These are phyloP conservation scores for Melanostoma scalare DNA, from an alignment of 2,888 invertebrate species.

Conservation along the genomic window DNA sequence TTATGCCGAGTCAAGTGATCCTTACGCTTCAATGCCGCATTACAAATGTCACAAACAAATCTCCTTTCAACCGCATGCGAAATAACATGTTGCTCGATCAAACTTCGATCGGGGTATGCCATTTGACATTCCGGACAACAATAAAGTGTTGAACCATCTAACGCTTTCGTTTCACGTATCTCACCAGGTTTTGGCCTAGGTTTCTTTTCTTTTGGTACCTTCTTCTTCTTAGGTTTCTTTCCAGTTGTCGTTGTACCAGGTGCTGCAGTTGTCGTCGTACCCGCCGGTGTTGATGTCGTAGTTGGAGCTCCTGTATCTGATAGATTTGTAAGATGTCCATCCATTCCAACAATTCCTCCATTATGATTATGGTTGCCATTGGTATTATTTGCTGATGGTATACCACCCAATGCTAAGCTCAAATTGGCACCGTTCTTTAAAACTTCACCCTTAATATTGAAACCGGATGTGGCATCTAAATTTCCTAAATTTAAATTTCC, in stretches of 20 bases:
- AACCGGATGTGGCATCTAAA: constrained; percentile 78
- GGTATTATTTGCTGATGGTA: constrained; percentile 77
- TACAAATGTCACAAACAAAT: constrained; percentile 94
- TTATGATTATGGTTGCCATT: constrained; percentile 77
- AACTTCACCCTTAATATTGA: constrained; percentile 80
- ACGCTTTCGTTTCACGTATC: constrained; percentile 84
- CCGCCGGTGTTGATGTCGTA: constrained; percentile 81
- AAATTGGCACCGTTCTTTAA: constrained; percentile 82
- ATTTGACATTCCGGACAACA: constrained; percentile 95
- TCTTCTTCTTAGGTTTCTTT: constrained; percentile 83
- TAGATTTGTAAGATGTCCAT: constrained; percentile 79
- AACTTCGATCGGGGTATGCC: constrained; percentile 93
- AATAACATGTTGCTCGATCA: constrained; percentile 92
- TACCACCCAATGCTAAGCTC: constrained; percentile 81
- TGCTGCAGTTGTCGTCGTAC: constrained; percentile 82
- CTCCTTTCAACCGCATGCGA: constrained; percentile 93
- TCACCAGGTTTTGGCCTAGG: constrained; percentile 87
- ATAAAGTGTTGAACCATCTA: constrained; percentile 92
- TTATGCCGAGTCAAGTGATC: constrained; percentile 94
- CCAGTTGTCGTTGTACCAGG: constrained; percentile 80
- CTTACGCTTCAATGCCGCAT: constrained; percentile 92
- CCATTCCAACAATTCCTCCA: constrained; percentile 79
- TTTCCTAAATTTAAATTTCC: constrained; percentile 80
- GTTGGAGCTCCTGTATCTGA: constrained; percentile 79
- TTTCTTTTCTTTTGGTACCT: constrained; percentile 88